Evolutionary conservation across 1,140 invertebrate species (phyloP).

Genomic region (Zaprionus ghesquierei): DNA sequence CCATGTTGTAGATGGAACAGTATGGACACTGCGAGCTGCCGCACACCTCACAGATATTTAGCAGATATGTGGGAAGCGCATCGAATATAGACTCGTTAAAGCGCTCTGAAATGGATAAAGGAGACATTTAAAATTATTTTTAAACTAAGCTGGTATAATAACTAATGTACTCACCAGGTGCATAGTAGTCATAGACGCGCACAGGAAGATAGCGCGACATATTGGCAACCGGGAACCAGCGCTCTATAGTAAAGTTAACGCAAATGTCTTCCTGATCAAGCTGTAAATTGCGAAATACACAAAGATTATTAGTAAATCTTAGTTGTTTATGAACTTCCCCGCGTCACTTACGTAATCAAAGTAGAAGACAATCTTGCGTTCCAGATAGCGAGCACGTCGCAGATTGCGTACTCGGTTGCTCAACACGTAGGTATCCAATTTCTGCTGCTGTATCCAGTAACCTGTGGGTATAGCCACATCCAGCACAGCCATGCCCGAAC

Average conservation of each 20-base stretch:
- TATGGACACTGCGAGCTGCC: constrained; percentile 99
- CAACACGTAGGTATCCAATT: constrained; percentile 91
- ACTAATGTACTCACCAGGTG: constrained; percentile 89
- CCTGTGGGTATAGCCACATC: constrained; percentile 96
- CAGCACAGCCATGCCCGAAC: constrained; percentile 95
- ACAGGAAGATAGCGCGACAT: constrained; percentile 96
- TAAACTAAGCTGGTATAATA: no score
- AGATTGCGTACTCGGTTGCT: constrained; percentile 90
- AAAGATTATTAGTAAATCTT: not conserved
- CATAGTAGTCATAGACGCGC: constrained; percentile 97
- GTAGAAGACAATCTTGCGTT: constrained; percentile 95
- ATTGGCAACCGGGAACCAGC: constrained; percentile 98
- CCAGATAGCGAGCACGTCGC: constrained; percentile 91
- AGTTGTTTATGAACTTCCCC: not conserved
- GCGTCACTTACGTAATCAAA: constrained; percentile 92
- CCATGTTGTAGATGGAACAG: constrained; percentile 94
- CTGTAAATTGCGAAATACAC: constrained; percentile 82
- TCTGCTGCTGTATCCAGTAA: constrained; percentile 96
- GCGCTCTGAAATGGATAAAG: constrained; percentile 87
- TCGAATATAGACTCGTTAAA: constrained; percentile 98
- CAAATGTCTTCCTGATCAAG: constrained; percentile 92
- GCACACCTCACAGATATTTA: constrained; percentile 99
- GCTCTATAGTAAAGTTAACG: constrained; percentile 94
- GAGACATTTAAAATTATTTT: not conserved
- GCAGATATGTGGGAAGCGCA: constrained; percentile 91